phyloP scores from a whole-genome alignment of 1,140 invertebrate genomes.

The Drosophila tristis region DNA sequence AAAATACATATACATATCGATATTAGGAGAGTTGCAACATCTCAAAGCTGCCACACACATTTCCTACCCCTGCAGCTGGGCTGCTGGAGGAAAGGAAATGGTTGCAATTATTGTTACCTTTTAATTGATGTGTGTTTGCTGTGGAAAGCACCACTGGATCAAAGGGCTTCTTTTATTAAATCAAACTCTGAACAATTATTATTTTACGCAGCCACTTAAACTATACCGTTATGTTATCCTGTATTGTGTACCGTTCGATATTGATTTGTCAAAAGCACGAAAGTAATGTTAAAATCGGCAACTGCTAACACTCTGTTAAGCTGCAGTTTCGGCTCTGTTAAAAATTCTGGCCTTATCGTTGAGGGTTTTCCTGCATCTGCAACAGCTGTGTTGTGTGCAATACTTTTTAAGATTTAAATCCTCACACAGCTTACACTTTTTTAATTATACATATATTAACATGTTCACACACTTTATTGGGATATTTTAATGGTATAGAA shows the following conservation, averaged over 20 bases:
- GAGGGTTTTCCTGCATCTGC: constrained; percentile 27
- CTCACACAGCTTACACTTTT: constrained; percentile 6
- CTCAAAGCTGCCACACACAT: background rate
- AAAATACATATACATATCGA: constrained; percentile 48
- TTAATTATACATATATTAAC: too few relatives aligned
- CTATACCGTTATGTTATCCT: constrained; percentile 44
- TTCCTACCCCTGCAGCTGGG: too few relatives aligned
- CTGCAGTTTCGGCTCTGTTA: too few relatives aligned
- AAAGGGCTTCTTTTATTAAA: constrained; percentile 17
- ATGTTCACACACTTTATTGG: too few relatives aligned
- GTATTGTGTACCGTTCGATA: constrained; percentile 61
- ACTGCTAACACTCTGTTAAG: too few relatives aligned
- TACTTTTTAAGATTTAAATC: background rate
- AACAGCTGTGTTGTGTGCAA: background rate
- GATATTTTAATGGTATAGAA: background rate
- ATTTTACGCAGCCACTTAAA: constrained; percentile 20
- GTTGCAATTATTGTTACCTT: constrained; percentile 13
- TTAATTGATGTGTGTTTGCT: background rate
- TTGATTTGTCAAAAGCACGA: constrained; percentile 67
- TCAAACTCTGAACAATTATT: constrained; percentile 26
- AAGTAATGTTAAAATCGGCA: constrained; percentile 6
- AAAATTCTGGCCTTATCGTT: constrained; percentile 31
- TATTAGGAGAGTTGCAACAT: constrained; percentile 18
- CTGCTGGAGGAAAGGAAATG: too few relatives aligned
- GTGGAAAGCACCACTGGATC: constrained; percentile 10